These are phyloP conservation scores for Trichonephila clavipes DNA, from an alignment of 1,140 invertebrate genomes.

Conservation along the genomic window DNA sequence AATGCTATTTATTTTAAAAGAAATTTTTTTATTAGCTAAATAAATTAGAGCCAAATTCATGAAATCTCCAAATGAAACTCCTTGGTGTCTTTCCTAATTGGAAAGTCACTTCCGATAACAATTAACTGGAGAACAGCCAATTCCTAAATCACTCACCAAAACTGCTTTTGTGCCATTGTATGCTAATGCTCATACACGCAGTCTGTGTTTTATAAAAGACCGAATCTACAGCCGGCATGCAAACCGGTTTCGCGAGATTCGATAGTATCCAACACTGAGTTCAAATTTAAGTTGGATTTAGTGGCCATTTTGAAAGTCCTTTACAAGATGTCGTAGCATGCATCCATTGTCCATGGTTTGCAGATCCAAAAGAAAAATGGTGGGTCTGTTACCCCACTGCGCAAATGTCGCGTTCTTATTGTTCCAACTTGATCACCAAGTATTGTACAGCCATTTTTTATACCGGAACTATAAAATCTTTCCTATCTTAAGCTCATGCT, in stretches of 20 bases:
- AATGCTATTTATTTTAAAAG: background rate
- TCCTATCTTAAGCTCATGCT: constrained; percentile 55
- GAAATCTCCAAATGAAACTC: background rate
- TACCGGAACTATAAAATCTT: constrained; percentile 52
- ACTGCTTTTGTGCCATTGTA: constrained; percentile 55
- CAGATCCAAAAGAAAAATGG: constrained; percentile 42
- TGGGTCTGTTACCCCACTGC: constrained; percentile 12
- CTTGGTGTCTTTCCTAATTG: background rate
- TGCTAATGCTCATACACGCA: constrained; percentile 52
- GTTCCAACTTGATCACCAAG: constrained; percentile 41
- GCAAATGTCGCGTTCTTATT: constrained; percentile 66
- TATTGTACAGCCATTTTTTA: constrained; percentile 49
- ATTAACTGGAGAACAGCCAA: background rate
- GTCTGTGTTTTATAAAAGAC: background rate
- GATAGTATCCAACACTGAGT: constrained; percentile 5
- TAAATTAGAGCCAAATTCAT: background rate
- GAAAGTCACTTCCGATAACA: constrained; percentile 59
- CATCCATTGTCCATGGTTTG: constrained; percentile 60
- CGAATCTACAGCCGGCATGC: constrained; percentile 52
- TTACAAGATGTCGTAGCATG: constrained; percentile 57
- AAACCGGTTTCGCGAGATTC: constrained; percentile 62
- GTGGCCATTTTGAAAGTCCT: constrained; percentile 42
- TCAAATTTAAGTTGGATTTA: constrained; percentile 69
- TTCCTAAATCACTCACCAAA: constrained; percentile 35
- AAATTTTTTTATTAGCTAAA: background rate